Evolutionary conservation across 2,888 invertebrate genomes (phyloP).

Genomic region (Tiphia femorata): DNA sequence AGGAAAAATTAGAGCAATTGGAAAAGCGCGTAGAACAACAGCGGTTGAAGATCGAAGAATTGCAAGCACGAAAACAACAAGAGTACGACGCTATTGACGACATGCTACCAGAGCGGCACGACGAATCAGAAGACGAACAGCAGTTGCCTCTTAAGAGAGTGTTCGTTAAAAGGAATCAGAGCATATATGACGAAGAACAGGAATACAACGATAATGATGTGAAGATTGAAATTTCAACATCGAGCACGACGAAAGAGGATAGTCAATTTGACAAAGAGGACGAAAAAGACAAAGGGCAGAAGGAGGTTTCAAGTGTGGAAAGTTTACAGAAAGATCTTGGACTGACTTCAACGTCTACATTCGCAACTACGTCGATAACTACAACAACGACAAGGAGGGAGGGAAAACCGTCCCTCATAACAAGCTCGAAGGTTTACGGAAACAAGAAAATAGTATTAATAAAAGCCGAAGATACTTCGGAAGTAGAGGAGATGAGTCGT

Average conservation of each 20-base stretch:
- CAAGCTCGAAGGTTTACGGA: conserved; percentile 57
- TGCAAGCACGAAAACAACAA: conserved; percentile 62
- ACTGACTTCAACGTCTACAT: conserved; percentile 3
- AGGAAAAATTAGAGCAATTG: conserved; percentile 63
- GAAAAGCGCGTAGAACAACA: conserved; percentile 65
- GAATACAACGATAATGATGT: conserved; percentile 59
- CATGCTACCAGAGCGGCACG: conserved; percentile 64
- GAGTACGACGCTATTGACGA: conserved; percentile 63
- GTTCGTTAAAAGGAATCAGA: conserved; percentile 73
- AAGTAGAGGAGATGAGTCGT: conserved; percentile 64
- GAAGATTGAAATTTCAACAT: background rate
- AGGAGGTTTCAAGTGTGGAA: conserved; percentile 19
- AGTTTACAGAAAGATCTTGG: conserved; percentile 25
- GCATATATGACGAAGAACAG: conserved; percentile 65
- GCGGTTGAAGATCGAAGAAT: conserved; percentile 62
- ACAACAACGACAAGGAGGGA: conserved; percentile 20
- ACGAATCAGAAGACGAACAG: conserved; percentile 65
- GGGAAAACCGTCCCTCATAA: conserved; percentile 34
- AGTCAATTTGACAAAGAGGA: conserved; percentile 8
- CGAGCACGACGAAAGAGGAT: conserved; percentile 27
- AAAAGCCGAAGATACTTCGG: conserved; percentile 50
- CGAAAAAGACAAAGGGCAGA: conserved; percentile 16
- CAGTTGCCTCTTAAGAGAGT: conserved; percentile 73
- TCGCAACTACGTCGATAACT: background rate
- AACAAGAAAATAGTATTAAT: conserved; percentile 61